phyloP scores from a whole-genome alignment of 1,140 invertebrate genomes.

The Neodiprion lecontei region DNA sequence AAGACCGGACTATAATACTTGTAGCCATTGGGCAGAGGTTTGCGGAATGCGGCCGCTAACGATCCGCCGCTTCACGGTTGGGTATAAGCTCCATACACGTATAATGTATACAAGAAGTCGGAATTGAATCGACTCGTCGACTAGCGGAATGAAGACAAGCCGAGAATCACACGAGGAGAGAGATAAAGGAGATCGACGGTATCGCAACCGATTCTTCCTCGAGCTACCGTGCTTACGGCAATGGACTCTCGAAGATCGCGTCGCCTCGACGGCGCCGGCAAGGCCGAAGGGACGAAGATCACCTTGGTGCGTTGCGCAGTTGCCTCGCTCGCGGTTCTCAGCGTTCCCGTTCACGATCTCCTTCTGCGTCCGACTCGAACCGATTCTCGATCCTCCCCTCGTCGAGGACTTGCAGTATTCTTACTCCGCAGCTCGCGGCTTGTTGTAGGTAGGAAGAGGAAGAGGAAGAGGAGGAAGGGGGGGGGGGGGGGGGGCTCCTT shows the following conservation, averaged over 20 bases:
- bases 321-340: no score
- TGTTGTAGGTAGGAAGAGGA: no score
- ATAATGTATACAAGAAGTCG: not conserved
- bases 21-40: not conserved
- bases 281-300: not conserved
- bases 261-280: not conserved
- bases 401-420: no score
- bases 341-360: no score
- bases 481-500: no score
- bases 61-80: not conserved
- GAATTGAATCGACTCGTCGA: not conserved
- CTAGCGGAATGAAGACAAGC: not conserved
- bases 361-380: no score
- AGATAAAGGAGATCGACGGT: not conserved
- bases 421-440: no score
- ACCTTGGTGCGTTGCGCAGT: no score
- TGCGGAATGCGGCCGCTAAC: constrained; percentile 1
- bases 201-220: not conserved
- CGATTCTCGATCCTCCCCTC: no score
- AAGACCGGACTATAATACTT: not conserved
- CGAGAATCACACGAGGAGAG: not conserved
- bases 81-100: no score
- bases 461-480: no score
- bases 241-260: not conserved
- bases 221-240: no score